A percentile compares a stretch with the other conserved stretches of the same genome.
Evolutionary conservation across 2,888 invertebrate species (phyloP).

Genomic region (Phyllotreta striolata): DNA sequence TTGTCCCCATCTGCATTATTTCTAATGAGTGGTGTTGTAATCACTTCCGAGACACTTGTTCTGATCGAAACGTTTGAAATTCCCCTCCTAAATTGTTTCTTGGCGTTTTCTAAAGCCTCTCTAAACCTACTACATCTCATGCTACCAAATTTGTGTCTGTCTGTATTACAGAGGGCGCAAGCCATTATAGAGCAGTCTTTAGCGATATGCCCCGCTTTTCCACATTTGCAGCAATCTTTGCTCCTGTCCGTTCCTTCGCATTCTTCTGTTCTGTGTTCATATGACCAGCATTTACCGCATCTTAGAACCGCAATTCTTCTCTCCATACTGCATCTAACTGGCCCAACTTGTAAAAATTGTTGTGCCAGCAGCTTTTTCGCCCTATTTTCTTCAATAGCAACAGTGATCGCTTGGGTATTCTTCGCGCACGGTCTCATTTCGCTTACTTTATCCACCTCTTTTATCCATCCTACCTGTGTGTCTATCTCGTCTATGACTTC

Average conservation of each 20-base stretch:
- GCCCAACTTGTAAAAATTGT: neutral
- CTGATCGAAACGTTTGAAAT: no score
- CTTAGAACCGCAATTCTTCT: neutral
- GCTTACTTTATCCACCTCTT: neutral
- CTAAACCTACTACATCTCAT: no score
- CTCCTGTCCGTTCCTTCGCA: neutral
- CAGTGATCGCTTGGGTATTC: neutral
- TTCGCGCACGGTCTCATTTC: constrained; percentile 1
- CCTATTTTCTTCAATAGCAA: neutral
- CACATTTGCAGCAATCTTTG: neutral
- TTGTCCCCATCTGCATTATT: no score
- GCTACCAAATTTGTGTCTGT: no score
- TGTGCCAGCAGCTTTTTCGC: neutral
- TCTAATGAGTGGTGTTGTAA: no score
- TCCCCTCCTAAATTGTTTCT: no score
- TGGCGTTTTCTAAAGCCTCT: no score
- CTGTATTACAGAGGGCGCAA: no score
- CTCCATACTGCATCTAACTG: neutral
- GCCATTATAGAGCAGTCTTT: no score
- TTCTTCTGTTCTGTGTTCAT: neutral
- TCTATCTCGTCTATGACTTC: neutral
- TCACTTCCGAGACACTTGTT: no score
- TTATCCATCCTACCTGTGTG: constrained; percentile 4
- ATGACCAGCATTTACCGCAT: neutral
- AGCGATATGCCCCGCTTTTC: neutral